Percentiles rank a stretch among this genome's conserved stretches.
Evolutionary conservation across 2,113 vertebrate genomes (phyloP).

Genomic region (Apeltes quadracus): DNA sequence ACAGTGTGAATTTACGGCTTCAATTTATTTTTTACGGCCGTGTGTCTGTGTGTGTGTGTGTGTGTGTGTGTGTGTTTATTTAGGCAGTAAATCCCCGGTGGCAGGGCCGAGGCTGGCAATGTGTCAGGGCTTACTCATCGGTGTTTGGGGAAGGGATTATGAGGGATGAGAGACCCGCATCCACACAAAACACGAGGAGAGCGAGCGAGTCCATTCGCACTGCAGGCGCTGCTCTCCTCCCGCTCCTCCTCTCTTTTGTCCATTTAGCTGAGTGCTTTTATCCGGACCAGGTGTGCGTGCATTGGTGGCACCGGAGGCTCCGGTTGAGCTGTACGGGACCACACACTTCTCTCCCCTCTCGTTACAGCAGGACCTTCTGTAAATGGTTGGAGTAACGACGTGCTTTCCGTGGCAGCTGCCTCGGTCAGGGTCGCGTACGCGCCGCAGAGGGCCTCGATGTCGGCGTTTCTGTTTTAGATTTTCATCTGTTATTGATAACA

Average conservation of each 20-base stretch:
- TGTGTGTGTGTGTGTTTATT: slow-evolving; percentile 54
- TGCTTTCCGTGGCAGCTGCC: slow-evolving; percentile 37
- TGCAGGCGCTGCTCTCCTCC: slow-evolving; percentile 44
- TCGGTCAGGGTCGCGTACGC: not conserved
- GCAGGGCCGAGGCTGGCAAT: slow-evolving; percentile 42
- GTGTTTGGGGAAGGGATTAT: slow-evolving; percentile 79
- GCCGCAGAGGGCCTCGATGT: not conserved
- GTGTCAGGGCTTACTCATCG: slow-evolving; percentile 75
- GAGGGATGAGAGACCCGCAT: slow-evolving; percentile 67
- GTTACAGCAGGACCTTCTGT: slow-evolving; percentile 45
- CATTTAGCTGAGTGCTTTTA: slow-evolving; percentile 42
- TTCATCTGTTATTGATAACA: not conserved
- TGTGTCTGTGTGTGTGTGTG: not conserved
- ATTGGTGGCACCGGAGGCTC: slow-evolving; percentile 36
- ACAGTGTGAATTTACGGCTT: slow-evolving; percentile 51
- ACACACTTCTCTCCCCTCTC: slow-evolving; percentile 56
- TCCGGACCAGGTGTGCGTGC: slow-evolving; percentile 30
- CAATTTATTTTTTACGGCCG: slow-evolving; percentile 50
- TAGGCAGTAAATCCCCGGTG: slow-evolving; percentile 68
- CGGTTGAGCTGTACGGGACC: slow-evolving; percentile 44
- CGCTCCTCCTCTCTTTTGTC: slow-evolving; percentile 48
- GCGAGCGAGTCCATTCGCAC: slow-evolving; percentile 47
- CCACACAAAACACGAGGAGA: slow-evolving; percentile 50
- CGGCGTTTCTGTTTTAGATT: not conserved
- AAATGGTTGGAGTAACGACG: slow-evolving; percentile 30